Evolutionary conservation across 1,140 invertebrate genomes (phyloP), one percentile per base, ranked within the genome.

Genomic region (Gyrodactylus bullatarudis): DNA sequence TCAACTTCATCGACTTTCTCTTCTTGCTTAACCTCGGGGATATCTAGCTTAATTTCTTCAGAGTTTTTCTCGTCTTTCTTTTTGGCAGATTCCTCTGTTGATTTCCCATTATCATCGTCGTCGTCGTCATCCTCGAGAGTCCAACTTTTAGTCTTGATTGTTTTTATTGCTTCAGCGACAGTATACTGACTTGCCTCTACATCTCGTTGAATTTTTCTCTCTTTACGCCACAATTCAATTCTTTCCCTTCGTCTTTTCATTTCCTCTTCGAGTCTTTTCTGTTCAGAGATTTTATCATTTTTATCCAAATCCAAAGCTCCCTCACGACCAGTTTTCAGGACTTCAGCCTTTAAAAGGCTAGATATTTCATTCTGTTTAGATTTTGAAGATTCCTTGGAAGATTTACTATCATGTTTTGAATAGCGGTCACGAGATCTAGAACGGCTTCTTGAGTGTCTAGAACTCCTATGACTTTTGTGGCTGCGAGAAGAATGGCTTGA

Each of bases 111-210:
- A 20, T 71, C 70, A 25, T 71, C 70, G 22, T 71, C 70, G 24
- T 71, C 70, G n/a, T 24, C 70, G n/a, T 71, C 70, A 71, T 71
- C 70, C 20, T 71, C 70, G 20, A 71, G 24, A 26, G 21, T 71
- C 70, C 70, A 71, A 23, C 24, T 71, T 71, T 71, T 71, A 25
- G 21, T 24, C 24, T 21, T 23, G 16, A 23, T 23, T 20, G 21
- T 24, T 26, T 71, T 24, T 20, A 23, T 71, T 23, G 21, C 24
- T n/a, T 21, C 8, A 71, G 70, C 70, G 24, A 25, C 70, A 20
- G 21, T 71, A 71, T 2, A 16, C 24, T 71, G 21, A 1, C 21
- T 23, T 26, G 22, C 23, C 23, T 23, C 21, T 71, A 71, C 2
- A 16, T 71, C 70, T 71, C 24, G 21, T 71, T 21, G 21, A 16